Evolutionary conservation across 1,140 invertebrate genomes (phyloP).

Genomic region (Meloidogyne chitwoodi): DNA sequence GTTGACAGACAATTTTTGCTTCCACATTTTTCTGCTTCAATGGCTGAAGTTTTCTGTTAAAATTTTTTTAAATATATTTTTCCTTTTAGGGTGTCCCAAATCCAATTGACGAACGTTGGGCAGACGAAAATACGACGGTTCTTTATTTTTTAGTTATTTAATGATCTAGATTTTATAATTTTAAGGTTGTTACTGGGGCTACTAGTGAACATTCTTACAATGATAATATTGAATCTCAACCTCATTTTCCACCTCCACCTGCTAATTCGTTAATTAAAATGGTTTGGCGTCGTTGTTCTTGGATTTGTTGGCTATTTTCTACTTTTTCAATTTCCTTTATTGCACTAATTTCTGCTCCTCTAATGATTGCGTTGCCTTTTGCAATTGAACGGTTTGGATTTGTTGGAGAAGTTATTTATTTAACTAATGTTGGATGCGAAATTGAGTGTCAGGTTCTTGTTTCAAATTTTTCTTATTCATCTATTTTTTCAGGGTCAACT

Average conservation of each 20-base stretch:
- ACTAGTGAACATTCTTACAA: conserved; percentile 33
- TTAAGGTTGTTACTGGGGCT: conserved; percentile 22
- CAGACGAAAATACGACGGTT: conserved; percentile 39
- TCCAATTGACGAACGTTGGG: conserved; percentile 30
- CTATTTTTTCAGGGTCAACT: conserved; percentile 38
- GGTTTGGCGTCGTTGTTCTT: conserved; percentile 23
- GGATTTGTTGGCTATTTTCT: conserved; percentile 27
- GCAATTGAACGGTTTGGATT: conserved; percentile 9
- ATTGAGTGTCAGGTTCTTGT: conserved; percentile 43
- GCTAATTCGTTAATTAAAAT: not conserved
- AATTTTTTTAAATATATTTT: not conserved
- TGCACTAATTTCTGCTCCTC: conserved; percentile 35
- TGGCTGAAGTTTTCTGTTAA: conserved; percentile 18
- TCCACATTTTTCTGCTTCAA: conserved; percentile 30
- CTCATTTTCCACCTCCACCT: conserved; percentile 1
- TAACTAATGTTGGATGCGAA: conserved; percentile 22
- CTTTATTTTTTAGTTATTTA: not conserved
- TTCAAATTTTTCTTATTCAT: not conserved
- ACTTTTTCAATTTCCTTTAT: conserved; percentile 23
- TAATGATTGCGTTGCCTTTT: conserved; percentile 38
- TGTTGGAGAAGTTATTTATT: not conserved
- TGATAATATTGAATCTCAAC: not conserved
- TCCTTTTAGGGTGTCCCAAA: conserved; percentile 12
- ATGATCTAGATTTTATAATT: not conserved
- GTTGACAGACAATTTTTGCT: conserved; percentile 14